phyloP scores from a whole-genome alignment of 2,797 vertebrate genomes.

The Pseudochirops corinnae region DNA sequence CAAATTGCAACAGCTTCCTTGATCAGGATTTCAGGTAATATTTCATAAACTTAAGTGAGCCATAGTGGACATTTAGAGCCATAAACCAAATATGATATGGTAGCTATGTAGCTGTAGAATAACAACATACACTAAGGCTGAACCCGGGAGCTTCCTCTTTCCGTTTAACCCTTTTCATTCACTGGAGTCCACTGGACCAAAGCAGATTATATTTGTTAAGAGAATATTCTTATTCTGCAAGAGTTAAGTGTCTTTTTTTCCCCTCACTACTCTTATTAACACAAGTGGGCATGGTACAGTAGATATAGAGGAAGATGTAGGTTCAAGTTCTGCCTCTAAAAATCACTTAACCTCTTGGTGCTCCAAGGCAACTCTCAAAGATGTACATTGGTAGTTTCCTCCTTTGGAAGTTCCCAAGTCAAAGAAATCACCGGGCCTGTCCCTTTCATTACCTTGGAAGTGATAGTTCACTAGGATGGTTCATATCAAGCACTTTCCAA shows the following conservation, averaged over 20 bases:
- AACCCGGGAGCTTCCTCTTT: neutral
- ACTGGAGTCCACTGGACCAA: neutral
- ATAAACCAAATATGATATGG: neutral
- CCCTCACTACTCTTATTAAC: neutral
- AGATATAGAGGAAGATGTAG: neutral
- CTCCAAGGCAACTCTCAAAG: neutral
- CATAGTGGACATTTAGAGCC: neutral
- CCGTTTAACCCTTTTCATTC: neutral
- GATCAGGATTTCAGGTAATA: neutral
- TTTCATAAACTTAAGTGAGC: conserved; percentile 5
- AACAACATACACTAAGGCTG: neutral
- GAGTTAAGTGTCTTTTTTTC: neutral
- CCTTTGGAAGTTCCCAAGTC: neutral
- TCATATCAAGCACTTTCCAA: neutral
- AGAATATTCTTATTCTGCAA: neutral
- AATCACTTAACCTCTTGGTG: neutral
- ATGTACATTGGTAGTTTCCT: neutral
- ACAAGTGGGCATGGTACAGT: no score
- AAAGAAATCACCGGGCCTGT: neutral
- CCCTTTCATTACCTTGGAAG: neutral
- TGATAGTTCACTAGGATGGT: neutral
- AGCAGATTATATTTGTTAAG: neutral
- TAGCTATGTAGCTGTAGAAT: neutral
- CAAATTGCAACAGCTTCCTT: conserved; percentile 4
- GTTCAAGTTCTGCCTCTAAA: neutral